phyloP scores from a whole-genome alignment of 2,888 invertebrate genomes.

The Cosmia trapezina region DNA sequence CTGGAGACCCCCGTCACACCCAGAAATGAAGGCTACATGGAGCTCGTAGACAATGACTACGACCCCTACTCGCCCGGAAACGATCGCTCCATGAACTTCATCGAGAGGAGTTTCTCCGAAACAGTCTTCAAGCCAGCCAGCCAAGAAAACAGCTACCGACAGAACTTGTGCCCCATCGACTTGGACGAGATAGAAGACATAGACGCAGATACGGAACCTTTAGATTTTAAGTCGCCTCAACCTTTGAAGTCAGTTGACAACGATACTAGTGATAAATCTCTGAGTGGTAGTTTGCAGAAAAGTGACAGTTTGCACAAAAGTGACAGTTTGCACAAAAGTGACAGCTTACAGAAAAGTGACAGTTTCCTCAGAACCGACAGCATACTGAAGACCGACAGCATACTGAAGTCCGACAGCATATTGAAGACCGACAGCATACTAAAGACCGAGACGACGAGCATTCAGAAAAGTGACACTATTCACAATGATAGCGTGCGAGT shows the following conservation, averaged over 20 bases:
- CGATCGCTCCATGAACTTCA: slow-evolving; percentile 90
- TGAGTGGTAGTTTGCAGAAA: slow-evolving; percentile 61
- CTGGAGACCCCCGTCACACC: slow-evolving; percentile 88
- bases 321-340: slow-evolving; percentile 22
- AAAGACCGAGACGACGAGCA: slow-evolving; percentile 39
- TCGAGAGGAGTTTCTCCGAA: slow-evolving; percentile 87
- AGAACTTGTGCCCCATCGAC: slow-evolving; percentile 57
- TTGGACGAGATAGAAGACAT: slow-evolving; percentile 55
- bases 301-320: slow-evolving; percentile 36
- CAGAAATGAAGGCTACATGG: slow-evolving; percentile 85
- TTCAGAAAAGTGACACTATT: slow-evolving; percentile 57
- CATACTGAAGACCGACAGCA: slow-evolving; percentile 39
- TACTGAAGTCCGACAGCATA: slow-evolving; percentile 35
- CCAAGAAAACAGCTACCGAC: slow-evolving; percentile 64
- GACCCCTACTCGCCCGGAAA: slow-evolving; percentile 82
- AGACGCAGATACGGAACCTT: slow-evolving; percentile 58
- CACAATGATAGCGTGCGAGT: slow-evolving; percentile 59
- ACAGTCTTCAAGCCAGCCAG: slow-evolving; percentile 78
- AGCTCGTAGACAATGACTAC: slow-evolving; percentile 86
- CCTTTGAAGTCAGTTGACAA: slow-evolving; percentile 69
- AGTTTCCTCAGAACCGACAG: slow-evolving; percentile 38
- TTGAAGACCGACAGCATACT: slow-evolving; percentile 33
- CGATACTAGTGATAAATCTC: slow-evolving; percentile 69
- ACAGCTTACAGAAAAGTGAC: neutral
- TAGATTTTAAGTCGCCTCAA: slow-evolving; percentile 68